Base-by-base conservation (phyloP, 2,888 invertebrate species). In the Lacanobia wlatinum region DNA sequence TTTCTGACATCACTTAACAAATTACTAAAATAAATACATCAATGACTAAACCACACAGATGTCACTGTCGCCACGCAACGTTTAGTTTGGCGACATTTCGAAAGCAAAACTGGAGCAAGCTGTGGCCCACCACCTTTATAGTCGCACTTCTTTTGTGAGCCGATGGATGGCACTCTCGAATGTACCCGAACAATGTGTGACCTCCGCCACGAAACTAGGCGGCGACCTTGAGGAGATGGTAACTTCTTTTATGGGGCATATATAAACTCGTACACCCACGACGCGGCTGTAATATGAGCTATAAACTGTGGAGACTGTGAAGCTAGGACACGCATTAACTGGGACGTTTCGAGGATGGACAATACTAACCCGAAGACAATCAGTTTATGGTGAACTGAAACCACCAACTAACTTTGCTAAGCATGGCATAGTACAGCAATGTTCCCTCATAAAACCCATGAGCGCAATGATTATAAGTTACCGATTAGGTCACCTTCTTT, bases 131-230 rank as follows among this genome's bases (percentile, higher is more conserved):
- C 58, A 38, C 73, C 61, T 78, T 78, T 83, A 78, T 78, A 83
- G 23, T 12, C 66, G 28, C 64, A 34, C 16, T 14, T 23, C 62
- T 71, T 56, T 63, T 66, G 79, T 71, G 59, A 28, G 34, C 56
- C 21, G 14, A 58, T n/a, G n/a, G 62, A 56, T 59, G 84, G 16
- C 63, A 40, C 56, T 63, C 55, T 65, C 59, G 21, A 4, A 21
- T 56, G 23, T 48, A 34, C n/a, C 23, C 73, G 38, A 28, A 83
- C 84, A 79, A 80, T 61, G 34, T 14, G 48, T n/a, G 80, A 38
- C 83, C 83, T 83, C 65, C 43, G 28, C 40, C n/a, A 16, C 38
- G 21, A 2, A 64, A 62, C 58, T 14, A 53, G 48, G 53, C 66
- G 14, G 62, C 8, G 78, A 58, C 78, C 83, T 70, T 53, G 23